Evolutionary conservation across 2,113 vertebrate species (phyloP).

Genomic region (Glaucidium brasilianum): DNA sequence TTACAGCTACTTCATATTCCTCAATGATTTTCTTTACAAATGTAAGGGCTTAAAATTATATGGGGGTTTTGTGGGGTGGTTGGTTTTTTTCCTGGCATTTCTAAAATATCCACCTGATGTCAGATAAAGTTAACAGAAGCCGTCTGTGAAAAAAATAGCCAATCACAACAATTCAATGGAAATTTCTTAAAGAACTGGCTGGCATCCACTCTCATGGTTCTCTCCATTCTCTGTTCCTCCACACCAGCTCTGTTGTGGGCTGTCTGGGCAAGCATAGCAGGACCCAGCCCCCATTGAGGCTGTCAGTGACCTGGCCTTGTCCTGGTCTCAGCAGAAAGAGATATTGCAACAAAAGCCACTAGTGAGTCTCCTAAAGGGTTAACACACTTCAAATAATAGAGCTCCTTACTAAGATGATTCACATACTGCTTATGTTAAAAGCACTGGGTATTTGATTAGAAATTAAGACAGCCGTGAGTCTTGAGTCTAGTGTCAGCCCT

Average conservation of each 20-base stretch:
- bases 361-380: background rate
- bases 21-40: background rate
- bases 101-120: background rate
- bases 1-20: background rate
- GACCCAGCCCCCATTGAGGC: background rate
- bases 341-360: background rate
- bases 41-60: background rate
- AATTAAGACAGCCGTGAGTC: background rate
- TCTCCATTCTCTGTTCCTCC: background rate
- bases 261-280: background rate
- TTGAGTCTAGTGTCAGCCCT: background rate
- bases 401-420: background rate
- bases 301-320: background rate
- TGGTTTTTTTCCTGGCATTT: background rate
- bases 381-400: background rate
- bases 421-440: background rate
- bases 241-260: background rate
- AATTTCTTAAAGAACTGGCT: background rate
- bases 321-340: background rate
- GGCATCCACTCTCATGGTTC: background rate
- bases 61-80: background rate
- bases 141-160: background rate
- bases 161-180: background rate
- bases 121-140: background rate
- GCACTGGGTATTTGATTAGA: background rate